Conservation (phyloP, 2,113 vertebrate species). For the Parus major region DNA sequence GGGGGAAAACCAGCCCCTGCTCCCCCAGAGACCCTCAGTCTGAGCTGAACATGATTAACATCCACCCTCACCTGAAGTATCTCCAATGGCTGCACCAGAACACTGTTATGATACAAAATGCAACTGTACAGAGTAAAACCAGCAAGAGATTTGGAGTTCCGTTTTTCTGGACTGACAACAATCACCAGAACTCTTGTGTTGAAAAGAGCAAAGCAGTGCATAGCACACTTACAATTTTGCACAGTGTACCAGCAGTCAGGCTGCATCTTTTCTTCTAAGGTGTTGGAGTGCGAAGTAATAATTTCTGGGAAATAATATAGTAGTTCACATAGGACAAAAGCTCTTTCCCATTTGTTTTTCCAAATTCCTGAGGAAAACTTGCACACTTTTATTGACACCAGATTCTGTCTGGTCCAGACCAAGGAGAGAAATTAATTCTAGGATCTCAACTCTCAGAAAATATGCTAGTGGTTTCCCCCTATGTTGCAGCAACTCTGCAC, state of each 20-base stretch:
- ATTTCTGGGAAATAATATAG: not conserved
- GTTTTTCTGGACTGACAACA: not conserved
- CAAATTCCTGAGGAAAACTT: not conserved
- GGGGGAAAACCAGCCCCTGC: rapidly evolving
- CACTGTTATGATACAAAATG: not conserved
- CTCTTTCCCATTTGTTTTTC: not conserved
- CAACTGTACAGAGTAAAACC: not conserved
- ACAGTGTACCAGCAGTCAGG: not conserved
- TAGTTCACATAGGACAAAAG: not conserved
- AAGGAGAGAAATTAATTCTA: not conserved
- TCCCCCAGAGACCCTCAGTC: not conserved
- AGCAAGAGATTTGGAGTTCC: not conserved
- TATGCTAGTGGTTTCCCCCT: not conserved
- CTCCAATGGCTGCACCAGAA: not conserved
- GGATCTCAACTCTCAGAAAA: not conserved
- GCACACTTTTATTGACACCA: not conserved
- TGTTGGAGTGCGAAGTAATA: not conserved
- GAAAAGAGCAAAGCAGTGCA: not conserved
- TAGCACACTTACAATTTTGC: not conserved
- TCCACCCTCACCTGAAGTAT: not conserved
- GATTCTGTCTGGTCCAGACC: not conserved
- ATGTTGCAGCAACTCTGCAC: not conserved
- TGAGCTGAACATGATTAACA: rapidly evolving
- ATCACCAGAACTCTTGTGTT: not conserved
- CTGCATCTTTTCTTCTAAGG: not conserved